Evolutionary conservation across 2,888 invertebrate species (phyloP).

Genomic region (Leucoptera coffeella): DNA sequence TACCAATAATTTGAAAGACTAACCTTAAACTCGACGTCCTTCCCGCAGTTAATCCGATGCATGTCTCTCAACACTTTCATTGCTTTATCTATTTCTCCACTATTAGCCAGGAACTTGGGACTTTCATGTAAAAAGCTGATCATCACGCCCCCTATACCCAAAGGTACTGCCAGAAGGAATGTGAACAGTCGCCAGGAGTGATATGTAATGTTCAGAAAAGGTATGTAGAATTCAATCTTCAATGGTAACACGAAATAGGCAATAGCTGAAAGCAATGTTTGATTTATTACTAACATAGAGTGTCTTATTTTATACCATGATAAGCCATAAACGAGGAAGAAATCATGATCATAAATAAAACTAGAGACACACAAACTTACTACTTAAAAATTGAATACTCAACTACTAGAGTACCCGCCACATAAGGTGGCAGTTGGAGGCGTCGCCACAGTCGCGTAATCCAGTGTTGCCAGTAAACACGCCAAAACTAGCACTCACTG

Average conservation of each 20-base stretch:
- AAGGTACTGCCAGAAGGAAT: conserved; percentile 18
- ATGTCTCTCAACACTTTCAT: conserved; percentile 22
- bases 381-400: too few species aligned
- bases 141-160: conserved; percentile 45
- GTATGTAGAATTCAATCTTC: conserved; percentile 19
- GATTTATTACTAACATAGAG: too few species aligned
- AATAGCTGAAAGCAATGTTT: too few species aligned
- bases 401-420: too few species aligned
- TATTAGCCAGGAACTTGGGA: conserved; percentile 64
- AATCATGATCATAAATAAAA: too few species aligned
- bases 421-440: too few species aligned
- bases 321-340: too few species aligned
- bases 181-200: conserved; percentile 68
- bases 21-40: conserved; percentile 15
- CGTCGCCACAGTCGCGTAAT: too few species aligned
- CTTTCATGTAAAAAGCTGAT: conserved; percentile 61
- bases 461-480: too few species aligned
- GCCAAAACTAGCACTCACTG: too few species aligned
- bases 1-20: conserved; percentile 7
- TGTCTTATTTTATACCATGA: too few species aligned
- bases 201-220: conserved; percentile 35
- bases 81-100: conserved; percentile 50
- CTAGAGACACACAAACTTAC: too few species aligned
- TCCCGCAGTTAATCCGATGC: conserved; percentile 15
- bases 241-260: conserved; percentile 60